These are phyloP conservation scores for Hirtodrosophila cameraria DNA, from an alignment of 2,888 invertebrate species.

Conservation along the genomic window DNA sequence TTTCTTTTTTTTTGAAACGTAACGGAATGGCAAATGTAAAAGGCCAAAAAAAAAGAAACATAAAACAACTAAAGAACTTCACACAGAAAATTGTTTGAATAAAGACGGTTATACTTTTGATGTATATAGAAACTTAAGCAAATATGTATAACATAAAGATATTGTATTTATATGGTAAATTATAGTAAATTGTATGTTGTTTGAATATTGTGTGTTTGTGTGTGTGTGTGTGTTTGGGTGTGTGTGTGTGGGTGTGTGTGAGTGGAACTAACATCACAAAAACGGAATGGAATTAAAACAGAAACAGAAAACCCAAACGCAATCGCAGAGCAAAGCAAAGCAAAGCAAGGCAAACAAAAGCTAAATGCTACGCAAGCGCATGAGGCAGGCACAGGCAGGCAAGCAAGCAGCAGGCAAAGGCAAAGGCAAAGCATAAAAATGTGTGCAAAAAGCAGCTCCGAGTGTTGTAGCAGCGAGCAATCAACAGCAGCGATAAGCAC, in stretches of 20 bases:
- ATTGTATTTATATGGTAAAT: slow-evolving; percentile 16
- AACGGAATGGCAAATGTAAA: slow-evolving; percentile 43
- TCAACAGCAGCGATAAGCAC: slow-evolving; percentile 12
- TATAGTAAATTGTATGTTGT: slow-evolving; percentile 13
- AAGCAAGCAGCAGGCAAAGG: slow-evolving; percentile 33
- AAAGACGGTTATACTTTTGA: slow-evolving; percentile 5
- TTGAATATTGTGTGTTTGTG: slow-evolving; percentile 14
- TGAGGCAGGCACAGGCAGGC: slow-evolving; percentile 21
- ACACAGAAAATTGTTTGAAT: slow-evolving; percentile 28
- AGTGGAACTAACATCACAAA: slow-evolving; percentile 41
- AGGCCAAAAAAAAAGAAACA: slow-evolving; percentile 9
- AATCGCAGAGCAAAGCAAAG: slow-evolving; percentile 25
- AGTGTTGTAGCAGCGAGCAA: slow-evolving; percentile 32
- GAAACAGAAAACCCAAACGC: slow-evolving; percentile 20
- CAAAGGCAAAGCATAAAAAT: neutral
- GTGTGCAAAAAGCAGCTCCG: slow-evolving; percentile 7
- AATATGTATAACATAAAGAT: slow-evolving; percentile 1
- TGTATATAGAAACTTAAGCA: slow-evolving; percentile 1
- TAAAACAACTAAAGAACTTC: slow-evolving; percentile 15
- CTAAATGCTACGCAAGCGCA: slow-evolving; percentile 50
- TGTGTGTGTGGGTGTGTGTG: slow-evolving; percentile 10
- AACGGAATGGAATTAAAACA: slow-evolving; percentile 31
- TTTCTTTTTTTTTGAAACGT: slow-evolving; percentile 25
- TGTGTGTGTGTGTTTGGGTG: slow-evolving; percentile 16
- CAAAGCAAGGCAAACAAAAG: slow-evolving; percentile 35